Base-by-base conservation (phyloP, 2,888 invertebrate species). In the Ormyrus nitidulus region DNA sequence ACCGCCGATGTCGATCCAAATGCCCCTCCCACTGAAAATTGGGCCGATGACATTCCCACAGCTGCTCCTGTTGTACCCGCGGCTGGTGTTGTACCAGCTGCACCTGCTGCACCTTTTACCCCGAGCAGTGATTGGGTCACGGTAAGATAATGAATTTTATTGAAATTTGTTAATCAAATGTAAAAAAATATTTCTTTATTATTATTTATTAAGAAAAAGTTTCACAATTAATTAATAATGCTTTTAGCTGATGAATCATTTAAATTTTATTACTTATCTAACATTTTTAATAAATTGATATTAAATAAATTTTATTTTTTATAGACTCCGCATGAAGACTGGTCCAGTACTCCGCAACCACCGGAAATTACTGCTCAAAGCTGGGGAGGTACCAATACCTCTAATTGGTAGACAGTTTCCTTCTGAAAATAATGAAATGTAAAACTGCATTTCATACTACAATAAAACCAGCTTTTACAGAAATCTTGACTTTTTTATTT, bases 351-450 rank as follows among this genome's bases (percentile, higher is more conserved):
- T 0, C 88, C 92, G 0, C 90, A 92, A 0, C 53, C 87, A 82
- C 62, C 85, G 2, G 71, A 74, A 4, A 34, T 48, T 6, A 8
- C 66, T 53, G 75, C 89, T 5, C 92, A 93, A 6, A 93, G 93
- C 65, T 94, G 94, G 94, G 94, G 93, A 83, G 93, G 93, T 82
- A 91, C 93, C 61, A 90, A 92, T 54, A 91, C 92, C 83, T 93
- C 93, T 88, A 87, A 86, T 74, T 89, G 89, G 89, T 88, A 87
- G 88, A 80, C 58, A 59, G 79, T 79, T 79, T 81, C 71, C 70
- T 84, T 49, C 34, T 56, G 44, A 71, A 61, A 59, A 83, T 83
- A 71, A 81, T 83, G 68, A 69, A 73, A 79, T 70, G 4, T 51
- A 83, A 72, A 72, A 78, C 70, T 75, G 81, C 62, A 64, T 81